phyloP scores from a whole-genome alignment of 1,140 invertebrate genomes.

The Steinernema feltiae region DNA sequence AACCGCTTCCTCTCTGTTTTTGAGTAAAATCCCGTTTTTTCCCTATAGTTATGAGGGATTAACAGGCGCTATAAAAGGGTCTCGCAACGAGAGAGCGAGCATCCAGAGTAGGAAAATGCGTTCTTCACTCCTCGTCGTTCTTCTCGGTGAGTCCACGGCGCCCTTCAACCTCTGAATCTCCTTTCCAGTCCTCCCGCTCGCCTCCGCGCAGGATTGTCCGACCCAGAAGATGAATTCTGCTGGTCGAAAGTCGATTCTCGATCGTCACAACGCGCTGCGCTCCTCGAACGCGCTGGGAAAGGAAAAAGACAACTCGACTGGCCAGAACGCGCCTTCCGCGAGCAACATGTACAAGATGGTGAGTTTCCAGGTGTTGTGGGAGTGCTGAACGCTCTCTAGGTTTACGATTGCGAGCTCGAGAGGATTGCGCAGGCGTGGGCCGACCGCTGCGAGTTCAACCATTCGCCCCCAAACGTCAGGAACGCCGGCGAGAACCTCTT shows the following conservation, averaged over 20 bases:
- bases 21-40: too few species aligned
- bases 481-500: conserved; percentile 1
- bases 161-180: too few species aligned
- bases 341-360: not conserved
- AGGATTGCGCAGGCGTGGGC: not conserved
- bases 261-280: not conserved
- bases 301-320: not conserved
- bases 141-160: too few species aligned
- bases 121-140: too few species aligned
- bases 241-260: not conserved
- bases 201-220: not conserved
- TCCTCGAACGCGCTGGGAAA: not conserved
- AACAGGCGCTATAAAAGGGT: too few species aligned
- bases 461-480: not conserved
- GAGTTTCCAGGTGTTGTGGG: not conserved
- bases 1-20: too few species aligned
- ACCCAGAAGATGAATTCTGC: not conserved
- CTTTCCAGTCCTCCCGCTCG: not conserved
- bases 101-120: too few species aligned
- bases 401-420: not conserved
- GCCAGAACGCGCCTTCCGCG: not conserved
- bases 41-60: too few species aligned
- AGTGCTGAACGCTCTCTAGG: not conserved
- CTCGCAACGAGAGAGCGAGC: too few species aligned
- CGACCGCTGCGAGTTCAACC: not conserved